Conservation (phyloP, 2,888 invertebrate genomes). For the Ptychoptera contaminata region DNA sequence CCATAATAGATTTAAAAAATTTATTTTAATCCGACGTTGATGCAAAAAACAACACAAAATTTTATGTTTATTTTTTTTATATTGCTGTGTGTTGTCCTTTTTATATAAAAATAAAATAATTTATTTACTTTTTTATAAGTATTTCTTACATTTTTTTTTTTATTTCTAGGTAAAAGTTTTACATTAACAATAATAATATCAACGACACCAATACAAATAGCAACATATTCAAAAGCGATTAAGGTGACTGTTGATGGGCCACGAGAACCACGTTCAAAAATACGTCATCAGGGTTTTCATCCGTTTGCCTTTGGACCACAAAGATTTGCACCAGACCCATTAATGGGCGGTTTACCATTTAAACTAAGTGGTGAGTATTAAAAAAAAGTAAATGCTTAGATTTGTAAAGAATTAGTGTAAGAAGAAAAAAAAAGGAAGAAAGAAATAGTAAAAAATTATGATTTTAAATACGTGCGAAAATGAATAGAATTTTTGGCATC, state of each 20-base stretch:
- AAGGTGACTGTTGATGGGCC: slow-evolving; percentile 99
- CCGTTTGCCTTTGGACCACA: slow-evolving; percentile 78
- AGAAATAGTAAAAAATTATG: neutral
- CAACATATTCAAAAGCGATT: slow-evolving; percentile 94
- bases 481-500: neutral
- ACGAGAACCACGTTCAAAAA: slow-evolving; percentile 88
- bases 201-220: slow-evolving; percentile 86
- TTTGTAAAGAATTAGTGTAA: neutral
- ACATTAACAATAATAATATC: slow-evolving; percentile 90
- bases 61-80: no score
- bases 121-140: neutral
- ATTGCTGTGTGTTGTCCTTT: no score
- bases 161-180: slow-evolving; percentile 80
- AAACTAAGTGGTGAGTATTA: slow-evolving; percentile 62
- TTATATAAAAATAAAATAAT: no score
- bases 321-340: slow-evolving; percentile 66
- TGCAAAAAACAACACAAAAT: no score
- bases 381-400: neutral
- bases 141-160: neutral
- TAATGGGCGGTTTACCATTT: slow-evolving; percentile 62
- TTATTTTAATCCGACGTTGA: no score
- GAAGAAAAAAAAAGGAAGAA: neutral
- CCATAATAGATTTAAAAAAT: no score
- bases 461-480: no score
- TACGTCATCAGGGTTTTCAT: slow-evolving; percentile 75